phyloP scores from a whole-genome alignment of 1,140 invertebrate genomes.

The Solenopsis invicta region DNA sequence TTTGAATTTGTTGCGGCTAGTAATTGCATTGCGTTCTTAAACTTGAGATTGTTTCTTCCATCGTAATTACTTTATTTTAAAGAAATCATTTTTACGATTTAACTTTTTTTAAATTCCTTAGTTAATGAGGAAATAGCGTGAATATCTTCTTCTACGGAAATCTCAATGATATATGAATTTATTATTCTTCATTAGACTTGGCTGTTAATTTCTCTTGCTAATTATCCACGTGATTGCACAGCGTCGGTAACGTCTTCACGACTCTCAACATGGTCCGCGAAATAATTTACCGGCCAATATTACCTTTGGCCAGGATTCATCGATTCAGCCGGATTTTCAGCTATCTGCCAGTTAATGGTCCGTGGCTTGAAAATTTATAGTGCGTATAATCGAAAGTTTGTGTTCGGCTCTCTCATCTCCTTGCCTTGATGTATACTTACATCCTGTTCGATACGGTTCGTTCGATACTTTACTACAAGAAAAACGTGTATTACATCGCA shows the following conservation, averaged over 20 bases:
- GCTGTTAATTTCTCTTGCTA: not conserved
- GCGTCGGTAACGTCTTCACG: constrained; percentile 21
- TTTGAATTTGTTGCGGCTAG: not conserved
- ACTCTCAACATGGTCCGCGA: not conserved
- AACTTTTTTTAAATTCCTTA: constrained; percentile 1
- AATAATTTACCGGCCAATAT: constrained; percentile 35
- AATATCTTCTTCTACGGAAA: not conserved
- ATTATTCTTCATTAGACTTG: not conserved
- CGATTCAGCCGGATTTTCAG: constrained; percentile 44
- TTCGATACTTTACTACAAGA: not conserved
- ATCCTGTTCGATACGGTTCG: not conserved
- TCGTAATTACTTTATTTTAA: not conserved
- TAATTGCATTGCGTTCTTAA: not conserved
- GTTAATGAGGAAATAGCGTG: not conserved
- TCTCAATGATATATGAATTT: constrained; percentile 1
- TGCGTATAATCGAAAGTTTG: constrained; percentile 55
- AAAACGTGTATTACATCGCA: not conserved
- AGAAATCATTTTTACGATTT: not conserved
- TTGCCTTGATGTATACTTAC: constrained; percentile 19
- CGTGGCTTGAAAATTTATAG: constrained; percentile 56
- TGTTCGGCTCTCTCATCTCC: constrained; percentile 33
- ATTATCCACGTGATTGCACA: constrained; percentile 28
- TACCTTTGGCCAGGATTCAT: constrained; percentile 36
- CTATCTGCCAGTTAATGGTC: constrained; percentile 58
- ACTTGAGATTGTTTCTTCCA: constrained; percentile 12